phyloP scores from a whole-genome alignment of 2,113 vertebrate species.

The Rallus limicola region DNA sequence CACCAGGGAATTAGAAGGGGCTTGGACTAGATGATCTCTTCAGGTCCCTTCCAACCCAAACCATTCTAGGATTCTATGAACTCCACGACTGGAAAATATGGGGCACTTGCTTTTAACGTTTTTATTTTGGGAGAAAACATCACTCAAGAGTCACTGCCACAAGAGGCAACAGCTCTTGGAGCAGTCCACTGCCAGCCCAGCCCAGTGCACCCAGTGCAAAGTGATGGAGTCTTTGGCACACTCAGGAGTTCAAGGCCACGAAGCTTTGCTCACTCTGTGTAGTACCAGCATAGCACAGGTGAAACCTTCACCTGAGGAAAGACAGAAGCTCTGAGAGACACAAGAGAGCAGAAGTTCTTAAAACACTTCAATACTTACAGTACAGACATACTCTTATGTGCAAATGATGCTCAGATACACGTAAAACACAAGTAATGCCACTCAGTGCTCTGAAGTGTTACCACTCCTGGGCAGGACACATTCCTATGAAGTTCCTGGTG shows the following conservation, averaged over 20 bases:
- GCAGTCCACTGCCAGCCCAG: too few species aligned
- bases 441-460: background rate
- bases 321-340: background rate
- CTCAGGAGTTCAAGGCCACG: background rate
- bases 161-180: too few species aligned
- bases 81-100: too few species aligned
- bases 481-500: background rate
- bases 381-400: background rate
- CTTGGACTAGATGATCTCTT: too few species aligned
- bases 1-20: too few species aligned
- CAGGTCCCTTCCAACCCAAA: too few species aligned
- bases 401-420: background rate
- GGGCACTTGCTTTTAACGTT: too few species aligned
- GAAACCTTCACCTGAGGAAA: background rate
- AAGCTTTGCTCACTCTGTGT: background rate
- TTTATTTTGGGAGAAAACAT: too few species aligned
- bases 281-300: background rate
- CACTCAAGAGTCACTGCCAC: too few species aligned
- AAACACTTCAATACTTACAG: background rate
- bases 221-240: too few species aligned
- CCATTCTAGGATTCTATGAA: too few species aligned
- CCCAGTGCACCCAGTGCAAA: too few species aligned
- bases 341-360: background rate
- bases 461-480: accelerated
- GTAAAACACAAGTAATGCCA: background rate